These are phyloP conservation scores for Ginglymostoma cirratum DNA, from an alignment of 2,113 vertebrate species.

Conservation along the genomic window DNA sequence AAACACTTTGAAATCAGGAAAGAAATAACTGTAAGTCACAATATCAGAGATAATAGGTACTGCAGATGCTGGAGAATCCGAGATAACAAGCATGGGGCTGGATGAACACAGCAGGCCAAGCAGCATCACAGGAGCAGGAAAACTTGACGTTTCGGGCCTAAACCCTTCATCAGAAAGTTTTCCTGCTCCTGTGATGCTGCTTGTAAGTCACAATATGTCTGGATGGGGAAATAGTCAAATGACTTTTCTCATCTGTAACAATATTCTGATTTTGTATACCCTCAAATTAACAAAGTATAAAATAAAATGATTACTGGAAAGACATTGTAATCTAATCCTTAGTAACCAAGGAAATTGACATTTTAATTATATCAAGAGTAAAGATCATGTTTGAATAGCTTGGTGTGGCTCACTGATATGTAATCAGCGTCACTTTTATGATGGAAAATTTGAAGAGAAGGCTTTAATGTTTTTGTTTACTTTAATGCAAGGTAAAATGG, in stretches of 20 bases:
- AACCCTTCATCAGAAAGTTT: no score
- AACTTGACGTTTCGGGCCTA: no score
- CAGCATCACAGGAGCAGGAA: no score
- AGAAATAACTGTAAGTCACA: slow-evolving; percentile 1
- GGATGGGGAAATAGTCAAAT: neutral
- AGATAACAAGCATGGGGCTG: no score
- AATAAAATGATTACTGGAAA: neutral
- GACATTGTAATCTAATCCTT: neutral
- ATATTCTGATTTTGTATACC: neutral
- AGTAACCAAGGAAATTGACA: neutral
- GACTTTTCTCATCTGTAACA: neutral
- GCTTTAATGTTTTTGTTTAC: neutral
- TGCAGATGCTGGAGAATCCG: no score
- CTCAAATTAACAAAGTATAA: neutral
- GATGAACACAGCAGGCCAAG: no score
- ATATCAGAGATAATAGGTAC: no score
- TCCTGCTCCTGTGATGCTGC: no score
- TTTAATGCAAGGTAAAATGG: neutral
- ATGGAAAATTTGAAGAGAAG: neutral
- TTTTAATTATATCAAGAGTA: neutral
- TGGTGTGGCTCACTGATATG: neutral
- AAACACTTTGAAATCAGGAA: neutral
- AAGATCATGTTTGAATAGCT: neutral
- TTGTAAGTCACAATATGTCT: neutral
- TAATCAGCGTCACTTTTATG: neutral